These are phyloP conservation scores for Tridacna crocea DNA, from an alignment of 2,888 invertebrate species.

Conservation along the genomic window DNA sequence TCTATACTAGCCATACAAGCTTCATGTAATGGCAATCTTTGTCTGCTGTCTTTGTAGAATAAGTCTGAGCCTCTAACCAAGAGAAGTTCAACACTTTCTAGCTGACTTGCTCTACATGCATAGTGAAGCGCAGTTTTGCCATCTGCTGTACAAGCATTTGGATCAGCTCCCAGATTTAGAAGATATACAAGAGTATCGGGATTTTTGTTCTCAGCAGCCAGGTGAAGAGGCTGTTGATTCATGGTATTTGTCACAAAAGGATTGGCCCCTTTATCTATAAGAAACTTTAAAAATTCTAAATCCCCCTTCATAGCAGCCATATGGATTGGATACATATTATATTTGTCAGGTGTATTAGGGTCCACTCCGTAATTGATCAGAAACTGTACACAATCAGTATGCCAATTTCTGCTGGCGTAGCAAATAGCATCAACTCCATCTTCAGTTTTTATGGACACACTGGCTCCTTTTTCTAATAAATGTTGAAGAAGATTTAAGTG, in stretches of 20 bases:
- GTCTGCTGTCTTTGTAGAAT: background rate
- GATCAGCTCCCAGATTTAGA: slow-evolving; percentile 16
- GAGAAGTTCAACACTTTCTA: slow-evolving; percentile 8
- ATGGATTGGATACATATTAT: slow-evolving; percentile 19
- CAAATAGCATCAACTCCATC: background rate
- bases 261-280: slow-evolving; percentile 17
- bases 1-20: slow-evolving; percentile 8
- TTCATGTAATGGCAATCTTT: slow-evolving; percentile 19
- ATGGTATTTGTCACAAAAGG: background rate
- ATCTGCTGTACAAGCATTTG: slow-evolving; percentile 24
- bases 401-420: slow-evolving; percentile 21
- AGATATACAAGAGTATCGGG: slow-evolving; percentile 17
- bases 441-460: background rate
- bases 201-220: slow-evolving; percentile 15
- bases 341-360: slow-evolving; percentile 1
- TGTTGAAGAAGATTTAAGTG: slow-evolving; percentile 11
- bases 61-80: slow-evolving; percentile 17
- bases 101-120: slow-evolving; percentile 21
- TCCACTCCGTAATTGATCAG: slow-evolving; percentile 20
- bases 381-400: background rate
- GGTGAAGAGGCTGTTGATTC: slow-evolving; percentile 18
- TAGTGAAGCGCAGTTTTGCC: slow-evolving; percentile 12
- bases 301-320: slow-evolving; percentile 8
- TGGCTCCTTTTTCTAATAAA: slow-evolving; percentile 13
- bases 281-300: slow-evolving; percentile 18